Base-by-base conservation (phyloP, 1,140 invertebrate species). In the Caenorhabditis tropicalis region DNA sequence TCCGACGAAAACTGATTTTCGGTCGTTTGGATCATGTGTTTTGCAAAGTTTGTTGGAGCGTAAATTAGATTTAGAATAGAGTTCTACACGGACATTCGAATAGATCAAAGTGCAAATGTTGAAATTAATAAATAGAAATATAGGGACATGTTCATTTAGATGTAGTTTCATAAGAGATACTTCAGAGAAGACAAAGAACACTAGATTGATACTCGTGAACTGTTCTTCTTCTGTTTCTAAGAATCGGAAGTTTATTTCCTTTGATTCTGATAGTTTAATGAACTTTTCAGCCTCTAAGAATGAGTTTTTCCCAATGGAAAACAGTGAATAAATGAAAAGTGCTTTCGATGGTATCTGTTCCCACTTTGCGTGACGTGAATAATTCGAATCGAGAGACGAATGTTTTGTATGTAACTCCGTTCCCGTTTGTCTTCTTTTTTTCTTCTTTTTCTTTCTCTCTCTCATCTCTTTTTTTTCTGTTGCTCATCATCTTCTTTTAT, bases 331-430 rank as follows among this genome's bases (percentile, higher is more conserved):
- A n/a, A n/a, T n/a, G n/a, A 65, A 65, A 56, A 65, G 58, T 65
- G 58, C 58, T 65, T 65, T 9, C 0, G 12, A 36, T 65, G 12
- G 58, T 39, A 39, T 65, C 58, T 31, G 58, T 65, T 65, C 49
- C n/a, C 53, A 27, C 24, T 56, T 56, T 56, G 58, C 58, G 58
- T 65, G 58, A 65, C 31, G 58, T 33, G 58, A 65, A 65, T 65
- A 65, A 36, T 36, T 65, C 53, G 53, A 56, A 19, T 9, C 0
- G 19, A 16, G 49, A 43, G 39, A 43, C 39, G 39, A 43, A 56
- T 56, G 53, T 27, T 56, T 56, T 56, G 21, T 56, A 27, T 56
- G 53, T 56, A 56, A 56, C 31, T 65, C 53, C 10, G 24, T 27
- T 29, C 56, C 31, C 12, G 36, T 46, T 29, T 74, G 10, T 33